These are phyloP conservation scores for Paramormyrops kingsleyae DNA, from an alignment of 2,113 vertebrate species.

Conservation along the genomic window DNA sequence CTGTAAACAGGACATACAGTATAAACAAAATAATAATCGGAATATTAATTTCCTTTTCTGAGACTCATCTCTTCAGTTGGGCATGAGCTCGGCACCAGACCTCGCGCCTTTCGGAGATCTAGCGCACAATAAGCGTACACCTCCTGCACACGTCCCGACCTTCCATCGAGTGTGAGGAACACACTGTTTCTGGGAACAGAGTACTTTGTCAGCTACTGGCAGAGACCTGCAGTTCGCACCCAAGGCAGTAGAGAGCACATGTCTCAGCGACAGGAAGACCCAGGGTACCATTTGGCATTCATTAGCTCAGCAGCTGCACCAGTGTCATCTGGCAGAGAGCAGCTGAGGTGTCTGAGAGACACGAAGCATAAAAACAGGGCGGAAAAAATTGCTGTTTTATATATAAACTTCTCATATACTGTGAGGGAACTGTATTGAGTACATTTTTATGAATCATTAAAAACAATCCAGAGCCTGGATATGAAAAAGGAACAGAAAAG, in stretches of 20 bases:
- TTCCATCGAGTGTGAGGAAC: background rate
- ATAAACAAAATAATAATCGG: background rate
- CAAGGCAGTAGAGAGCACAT: background rate
- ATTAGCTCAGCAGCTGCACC: background rate
- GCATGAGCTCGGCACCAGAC: background rate
- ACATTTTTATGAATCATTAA: background rate
- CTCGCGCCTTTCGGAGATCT: background rate
- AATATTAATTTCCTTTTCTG: background rate
- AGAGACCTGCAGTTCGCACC: background rate
- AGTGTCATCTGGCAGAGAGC: background rate
- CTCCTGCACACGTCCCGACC: background rate
- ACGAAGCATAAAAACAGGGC: background rate
- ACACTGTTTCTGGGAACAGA: background rate
- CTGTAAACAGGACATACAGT: background rate
- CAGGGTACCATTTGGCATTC: background rate
- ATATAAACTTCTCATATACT: background rate
- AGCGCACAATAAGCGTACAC: background rate
- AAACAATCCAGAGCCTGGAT: background rate
- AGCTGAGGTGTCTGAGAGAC: background rate
- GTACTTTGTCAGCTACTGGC: background rate
- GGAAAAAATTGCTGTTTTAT: background rate
- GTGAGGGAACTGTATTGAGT: background rate
- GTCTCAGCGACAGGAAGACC: background rate
- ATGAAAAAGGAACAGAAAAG: background rate
- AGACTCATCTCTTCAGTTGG: background rate